Evolutionary conservation across 2,113 vertebrate species (phyloP).

Genomic region (Anas platyrhynchos): DNA sequence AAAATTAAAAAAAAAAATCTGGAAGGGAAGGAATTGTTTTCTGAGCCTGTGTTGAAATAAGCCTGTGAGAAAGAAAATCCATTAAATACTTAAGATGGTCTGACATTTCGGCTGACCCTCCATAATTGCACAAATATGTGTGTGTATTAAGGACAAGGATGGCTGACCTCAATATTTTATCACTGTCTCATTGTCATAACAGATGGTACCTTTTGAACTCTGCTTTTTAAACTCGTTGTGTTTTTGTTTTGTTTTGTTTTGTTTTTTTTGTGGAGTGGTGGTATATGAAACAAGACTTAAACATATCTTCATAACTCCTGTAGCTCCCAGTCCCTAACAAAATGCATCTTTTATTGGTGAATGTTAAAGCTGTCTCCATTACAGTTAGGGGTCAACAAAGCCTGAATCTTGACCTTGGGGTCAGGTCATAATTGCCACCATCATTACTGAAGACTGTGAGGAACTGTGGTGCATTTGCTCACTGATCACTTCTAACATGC

Average conservation of each 20-base stretch:
- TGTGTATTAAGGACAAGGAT: background rate
- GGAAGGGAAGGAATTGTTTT: background rate
- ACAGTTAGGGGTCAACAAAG: background rate
- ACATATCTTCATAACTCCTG: background rate
- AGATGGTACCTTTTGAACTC: background rate
- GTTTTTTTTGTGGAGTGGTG: accelerated
- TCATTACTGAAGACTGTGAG: background rate
- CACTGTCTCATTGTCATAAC: accelerated
- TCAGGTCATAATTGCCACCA: background rate
- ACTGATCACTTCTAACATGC: background rate
- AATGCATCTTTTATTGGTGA: background rate
- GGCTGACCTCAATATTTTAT: background rate
- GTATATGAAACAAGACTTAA: background rate
- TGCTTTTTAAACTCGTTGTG: background rate
- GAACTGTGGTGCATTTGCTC: background rate
- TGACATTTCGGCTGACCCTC: background rate
- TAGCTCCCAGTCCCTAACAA: background rate
- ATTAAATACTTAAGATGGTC: background rate
- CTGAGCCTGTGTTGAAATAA: background rate
- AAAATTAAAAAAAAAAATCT: background rate
- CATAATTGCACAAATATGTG: background rate
- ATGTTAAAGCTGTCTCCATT: background rate
- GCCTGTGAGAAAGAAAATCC: background rate
- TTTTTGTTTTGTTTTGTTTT: background rate
- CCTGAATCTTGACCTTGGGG: background rate